Conservation (phyloP, 2,888 invertebrate species). For the Odontothrips loti region DNA sequence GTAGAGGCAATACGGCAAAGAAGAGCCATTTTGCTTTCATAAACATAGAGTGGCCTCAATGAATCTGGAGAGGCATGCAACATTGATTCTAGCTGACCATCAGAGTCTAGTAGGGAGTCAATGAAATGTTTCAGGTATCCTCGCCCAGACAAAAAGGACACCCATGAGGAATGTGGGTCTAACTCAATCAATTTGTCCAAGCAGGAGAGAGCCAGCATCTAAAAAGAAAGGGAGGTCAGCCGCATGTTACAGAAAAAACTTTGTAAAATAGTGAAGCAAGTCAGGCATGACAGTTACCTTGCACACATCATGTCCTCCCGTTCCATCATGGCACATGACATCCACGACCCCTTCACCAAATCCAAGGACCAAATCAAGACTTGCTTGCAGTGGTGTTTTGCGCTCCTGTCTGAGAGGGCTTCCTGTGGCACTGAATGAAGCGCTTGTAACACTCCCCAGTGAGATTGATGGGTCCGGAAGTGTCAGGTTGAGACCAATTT, state of each 20-base stretch:
- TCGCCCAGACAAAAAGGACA: slow-evolving; percentile 56
- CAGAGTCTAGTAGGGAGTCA: slow-evolving; percentile 71
- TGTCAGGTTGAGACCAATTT: not conserved
- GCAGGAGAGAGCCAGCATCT: slow-evolving; percentile 78
- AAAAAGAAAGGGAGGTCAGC: slow-evolving; percentile 32
- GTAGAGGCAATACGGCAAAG: slow-evolving; percentile 66
- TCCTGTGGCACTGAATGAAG: not conserved
- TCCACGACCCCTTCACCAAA: slow-evolving; percentile 79
- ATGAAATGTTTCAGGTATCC: slow-evolving; percentile 76
- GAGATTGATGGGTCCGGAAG: not conserved
- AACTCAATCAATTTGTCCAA: slow-evolving; percentile 73
- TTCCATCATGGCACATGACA: slow-evolving; percentile 78
- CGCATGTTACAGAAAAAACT: not conserved
- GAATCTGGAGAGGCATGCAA: slow-evolving; percentile 55
- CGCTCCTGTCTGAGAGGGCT: not conserved
- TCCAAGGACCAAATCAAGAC: slow-evolving; percentile 44
- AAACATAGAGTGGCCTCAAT: slow-evolving; percentile 74
- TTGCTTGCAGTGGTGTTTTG: not conserved
- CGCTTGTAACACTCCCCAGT: not conserved
- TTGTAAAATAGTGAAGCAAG: not conserved
- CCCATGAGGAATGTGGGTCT: slow-evolving; percentile 65
- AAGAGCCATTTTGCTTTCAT: slow-evolving; percentile 81
- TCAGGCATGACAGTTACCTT: slow-evolving; percentile 48
- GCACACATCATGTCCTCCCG: slow-evolving; percentile 83
- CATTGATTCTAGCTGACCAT: slow-evolving; percentile 56